Conservation (phyloP, 2,113 vertebrate genomes). For the Urocynchramus pylzowi region DNA sequence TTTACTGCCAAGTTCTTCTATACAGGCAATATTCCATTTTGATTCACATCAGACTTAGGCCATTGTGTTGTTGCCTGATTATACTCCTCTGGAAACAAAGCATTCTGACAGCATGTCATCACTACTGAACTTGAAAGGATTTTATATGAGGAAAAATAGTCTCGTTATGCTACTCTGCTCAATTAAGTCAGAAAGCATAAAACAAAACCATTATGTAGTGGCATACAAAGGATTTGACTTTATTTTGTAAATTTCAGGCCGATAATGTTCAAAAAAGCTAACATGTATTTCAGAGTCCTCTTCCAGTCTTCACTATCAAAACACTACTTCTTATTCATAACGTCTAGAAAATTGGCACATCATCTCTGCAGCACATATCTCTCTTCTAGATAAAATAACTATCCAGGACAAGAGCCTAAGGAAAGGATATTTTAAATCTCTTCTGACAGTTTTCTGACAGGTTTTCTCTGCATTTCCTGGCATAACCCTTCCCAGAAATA, state of each 20-base stretch:
- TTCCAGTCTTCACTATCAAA: background rate
- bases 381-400: background rate
- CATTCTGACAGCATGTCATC: background rate
- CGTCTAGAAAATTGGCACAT: background rate
- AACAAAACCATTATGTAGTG: background rate
- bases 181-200: background rate
- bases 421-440: background rate
- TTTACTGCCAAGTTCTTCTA: background rate
- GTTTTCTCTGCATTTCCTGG: background rate
- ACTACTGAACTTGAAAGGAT: background rate
- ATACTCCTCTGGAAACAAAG: background rate
- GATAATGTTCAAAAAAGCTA: background rate
- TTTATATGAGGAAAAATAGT: background rate
- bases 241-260: background rate
- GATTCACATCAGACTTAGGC: background rate
- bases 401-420: background rate
- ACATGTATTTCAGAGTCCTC: background rate
- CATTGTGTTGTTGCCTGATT: background rate
- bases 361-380: background rate
- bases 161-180: background rate
- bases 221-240: background rate
- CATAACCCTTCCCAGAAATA: background rate
- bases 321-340: background rate
- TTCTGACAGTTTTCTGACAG: slow-evolving; percentile 21
- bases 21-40: background rate